phyloP scores from a whole-genome alignment of 2,113 vertebrate species.

The Eurystomus gularis region DNA sequence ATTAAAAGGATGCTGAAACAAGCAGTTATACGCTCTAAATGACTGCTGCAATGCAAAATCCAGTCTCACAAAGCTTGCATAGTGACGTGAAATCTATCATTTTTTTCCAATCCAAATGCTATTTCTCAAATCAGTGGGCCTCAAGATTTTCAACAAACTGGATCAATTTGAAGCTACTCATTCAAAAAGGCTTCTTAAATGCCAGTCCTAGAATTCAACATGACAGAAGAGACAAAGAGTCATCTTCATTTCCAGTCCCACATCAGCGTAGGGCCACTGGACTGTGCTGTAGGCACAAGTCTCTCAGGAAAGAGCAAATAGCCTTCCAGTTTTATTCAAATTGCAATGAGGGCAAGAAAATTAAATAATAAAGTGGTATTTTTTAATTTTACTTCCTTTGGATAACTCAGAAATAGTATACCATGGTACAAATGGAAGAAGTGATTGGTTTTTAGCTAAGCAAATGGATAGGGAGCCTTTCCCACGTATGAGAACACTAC shows the following conservation, averaged over 20 bases:
- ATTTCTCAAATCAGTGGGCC: slow-evolving; percentile 67
- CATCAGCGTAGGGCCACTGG: neutral
- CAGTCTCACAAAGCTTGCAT: neutral
- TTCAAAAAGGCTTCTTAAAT: slow-evolving; percentile 60
- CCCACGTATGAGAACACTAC: fast-evolving
- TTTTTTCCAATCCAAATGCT: slow-evolving; percentile 31
- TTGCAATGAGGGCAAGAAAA: neutral
- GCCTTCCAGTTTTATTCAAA: neutral
- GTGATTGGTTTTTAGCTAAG: neutral
- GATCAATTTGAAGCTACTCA: slow-evolving; percentile 71
- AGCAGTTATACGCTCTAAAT: neutral
- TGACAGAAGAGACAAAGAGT: slow-evolving; percentile 59
- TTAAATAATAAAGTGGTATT: neutral
- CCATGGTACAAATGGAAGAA: neutral
- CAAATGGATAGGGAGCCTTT: neutral
- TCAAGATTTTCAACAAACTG: slow-evolving; percentile 56
- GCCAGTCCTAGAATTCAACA: slow-evolving; percentile 30
- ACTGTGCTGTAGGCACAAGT: neutral
- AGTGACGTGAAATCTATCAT: slow-evolving; percentile 23
- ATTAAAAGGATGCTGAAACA: slow-evolving; percentile 29
- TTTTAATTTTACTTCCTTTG: neutral
- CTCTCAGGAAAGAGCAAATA: neutral
- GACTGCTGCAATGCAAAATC: slow-evolving; percentile 13
- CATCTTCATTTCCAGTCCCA: slow-evolving; percentile 31
- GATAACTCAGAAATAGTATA: neutral